phyloP scores from a whole-genome alignment of 2,113 vertebrate genomes.

The Hippocampus abdominalis region DNA sequence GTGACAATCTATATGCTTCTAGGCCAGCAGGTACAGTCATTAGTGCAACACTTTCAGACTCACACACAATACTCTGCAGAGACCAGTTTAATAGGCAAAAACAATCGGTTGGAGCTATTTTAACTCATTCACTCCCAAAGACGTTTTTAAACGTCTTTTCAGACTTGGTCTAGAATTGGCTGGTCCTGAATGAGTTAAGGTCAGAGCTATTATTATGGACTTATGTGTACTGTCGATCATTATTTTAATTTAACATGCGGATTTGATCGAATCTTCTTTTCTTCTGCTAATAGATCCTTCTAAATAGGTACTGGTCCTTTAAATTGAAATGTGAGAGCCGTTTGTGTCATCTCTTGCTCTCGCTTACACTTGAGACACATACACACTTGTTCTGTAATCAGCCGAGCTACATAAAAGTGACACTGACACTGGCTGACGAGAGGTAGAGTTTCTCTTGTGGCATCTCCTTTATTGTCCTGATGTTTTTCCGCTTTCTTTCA shows the following conservation, averaged over 20 bases:
- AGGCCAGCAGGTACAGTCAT: background rate
- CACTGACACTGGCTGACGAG: slow-evolving; percentile 34
- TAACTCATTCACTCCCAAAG: too few species aligned
- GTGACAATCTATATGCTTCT: background rate
- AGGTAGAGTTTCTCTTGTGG: slow-evolving; percentile 41
- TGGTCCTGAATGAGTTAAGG: too few species aligned
- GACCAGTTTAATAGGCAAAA: background rate
- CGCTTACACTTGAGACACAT: slow-evolving; percentile 14
- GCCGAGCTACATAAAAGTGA: slow-evolving; percentile 48
- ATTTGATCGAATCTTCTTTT: background rate
- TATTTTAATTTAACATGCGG: background rate
- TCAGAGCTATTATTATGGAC: background rate
- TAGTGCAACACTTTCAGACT: background rate
- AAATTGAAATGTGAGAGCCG: slow-evolving; percentile 47
- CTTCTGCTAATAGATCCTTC: background rate
- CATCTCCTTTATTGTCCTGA: slow-evolving; percentile 8
- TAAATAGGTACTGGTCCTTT: slow-evolving; percentile 23
- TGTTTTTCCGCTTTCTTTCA: slow-evolving; percentile 18
- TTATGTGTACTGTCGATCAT: background rate
- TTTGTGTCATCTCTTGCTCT: slow-evolving; percentile 23
- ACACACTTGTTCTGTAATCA: slow-evolving; percentile 50
- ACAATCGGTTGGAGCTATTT: background rate
- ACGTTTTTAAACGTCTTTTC: too few species aligned
- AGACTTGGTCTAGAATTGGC: too few species aligned
- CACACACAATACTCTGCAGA: background rate